Percentiles rank a stretch among this genome's conserved stretches.
Evolutionary conservation across 2,888 invertebrate genomes (phyloP).

Genomic region (Drosophila rellima): DNA sequence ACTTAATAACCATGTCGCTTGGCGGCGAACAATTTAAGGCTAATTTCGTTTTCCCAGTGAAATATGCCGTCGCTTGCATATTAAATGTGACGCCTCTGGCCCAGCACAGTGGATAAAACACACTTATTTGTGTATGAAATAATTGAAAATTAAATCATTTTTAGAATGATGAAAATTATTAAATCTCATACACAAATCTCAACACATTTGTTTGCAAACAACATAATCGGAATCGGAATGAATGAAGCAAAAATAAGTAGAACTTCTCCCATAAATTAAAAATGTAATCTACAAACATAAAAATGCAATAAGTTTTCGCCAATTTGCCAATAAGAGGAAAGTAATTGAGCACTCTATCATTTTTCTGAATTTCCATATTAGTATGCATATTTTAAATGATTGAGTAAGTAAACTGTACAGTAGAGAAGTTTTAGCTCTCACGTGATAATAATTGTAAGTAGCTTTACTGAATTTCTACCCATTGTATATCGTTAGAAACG

Average conservation of each 20-base stretch:
- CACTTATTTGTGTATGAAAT: no score
- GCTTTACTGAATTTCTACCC: slow-evolving; percentile 19
- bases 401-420: background rate
- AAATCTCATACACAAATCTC: no score
- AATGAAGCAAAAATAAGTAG: no score
- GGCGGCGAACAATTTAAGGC: slow-evolving; percentile 72
- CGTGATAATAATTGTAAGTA: background rate
- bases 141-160: background rate
- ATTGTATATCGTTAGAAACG: slow-evolving; percentile 42
- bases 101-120: slow-evolving; percentile 28
- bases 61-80: slow-evolving; percentile 73
- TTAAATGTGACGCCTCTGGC: slow-evolving; percentile 56
- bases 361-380: background rate
- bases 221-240: no score
- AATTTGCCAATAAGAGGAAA: background rate
- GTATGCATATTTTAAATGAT: background rate
- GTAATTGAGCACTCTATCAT: background rate
- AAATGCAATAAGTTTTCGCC: background rate
- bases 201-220: no score
- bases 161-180: no score
- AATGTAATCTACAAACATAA: background rate
- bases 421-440: no score
- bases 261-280: no score
- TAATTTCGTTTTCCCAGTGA: slow-evolving; percentile 73
- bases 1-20: slow-evolving; percentile 71